Conservation (phyloP, 2,888 invertebrate genomes). For the Dioctria rufipes region DNA sequence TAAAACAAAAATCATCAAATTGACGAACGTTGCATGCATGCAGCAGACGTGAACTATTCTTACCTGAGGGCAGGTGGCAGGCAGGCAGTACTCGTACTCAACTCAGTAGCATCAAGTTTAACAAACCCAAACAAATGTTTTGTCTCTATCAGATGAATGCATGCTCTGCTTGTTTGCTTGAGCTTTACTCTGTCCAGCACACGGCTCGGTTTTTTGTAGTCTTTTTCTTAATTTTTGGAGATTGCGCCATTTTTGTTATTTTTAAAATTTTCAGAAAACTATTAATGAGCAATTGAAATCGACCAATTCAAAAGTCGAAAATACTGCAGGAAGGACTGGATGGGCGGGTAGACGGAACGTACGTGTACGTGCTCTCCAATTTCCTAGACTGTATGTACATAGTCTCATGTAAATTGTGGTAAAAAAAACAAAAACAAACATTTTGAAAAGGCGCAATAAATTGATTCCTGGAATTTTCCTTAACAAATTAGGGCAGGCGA, state of each 20-base stretch:
- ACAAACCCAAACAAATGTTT: slow-evolving; percentile 32
- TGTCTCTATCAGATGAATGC: not conserved
- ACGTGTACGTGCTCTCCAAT: too few relatives aligned
- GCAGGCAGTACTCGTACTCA: too few relatives aligned
- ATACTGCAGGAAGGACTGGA: too few relatives aligned
- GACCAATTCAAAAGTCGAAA: not conserved
- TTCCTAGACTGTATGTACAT: too few relatives aligned
- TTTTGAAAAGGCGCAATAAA: too few relatives aligned
- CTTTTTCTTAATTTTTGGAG: not conserved
- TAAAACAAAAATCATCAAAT: too few relatives aligned
- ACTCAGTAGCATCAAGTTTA: not conserved
- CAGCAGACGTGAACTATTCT: not conserved
- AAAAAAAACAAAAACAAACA: too few relatives aligned
- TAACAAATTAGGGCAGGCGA: too few relatives aligned
- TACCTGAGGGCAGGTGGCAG: not conserved
- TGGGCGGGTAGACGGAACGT: too few relatives aligned
- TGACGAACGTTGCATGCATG: too few relatives aligned
- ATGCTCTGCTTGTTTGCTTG: not conserved
- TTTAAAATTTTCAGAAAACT: slow-evolving; percentile 20
- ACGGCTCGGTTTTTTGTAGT: not conserved
- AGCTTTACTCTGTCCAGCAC: not conserved
- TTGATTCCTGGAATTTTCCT: too few relatives aligned
- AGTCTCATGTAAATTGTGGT: too few relatives aligned
- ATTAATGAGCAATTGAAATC: not conserved
- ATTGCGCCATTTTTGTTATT: slow-evolving; percentile 5